These are phyloP conservation scores for Chlorospingus flavigularis DNA, from an alignment of 2,797 vertebrate genomes.

Conservation along the genomic window DNA sequence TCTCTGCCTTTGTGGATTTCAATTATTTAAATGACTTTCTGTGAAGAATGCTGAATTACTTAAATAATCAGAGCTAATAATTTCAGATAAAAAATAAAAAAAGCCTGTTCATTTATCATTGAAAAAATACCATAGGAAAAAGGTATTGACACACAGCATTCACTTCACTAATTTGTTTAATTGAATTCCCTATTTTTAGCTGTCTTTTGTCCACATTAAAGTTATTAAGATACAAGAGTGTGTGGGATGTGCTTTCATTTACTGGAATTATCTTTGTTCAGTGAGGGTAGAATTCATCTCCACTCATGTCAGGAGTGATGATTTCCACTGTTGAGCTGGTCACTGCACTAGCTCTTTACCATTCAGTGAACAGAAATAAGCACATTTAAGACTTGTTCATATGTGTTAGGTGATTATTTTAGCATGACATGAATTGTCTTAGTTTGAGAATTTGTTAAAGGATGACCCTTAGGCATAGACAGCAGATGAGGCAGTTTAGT, in stretches of 20 bases:
- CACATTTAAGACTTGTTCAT: not conserved
- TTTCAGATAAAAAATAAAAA: not conserved
- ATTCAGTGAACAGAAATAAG: not conserved
- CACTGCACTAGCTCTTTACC: not conserved
- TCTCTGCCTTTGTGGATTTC: not conserved
- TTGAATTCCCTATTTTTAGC: not conserved
- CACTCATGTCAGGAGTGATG: fast-evolving
- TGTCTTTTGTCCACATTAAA: not conserved
- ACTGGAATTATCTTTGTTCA: not conserved
- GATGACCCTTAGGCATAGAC: not conserved
- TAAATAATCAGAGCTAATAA: not conserved
- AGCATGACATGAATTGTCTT: not conserved
- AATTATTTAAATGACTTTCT: not conserved
- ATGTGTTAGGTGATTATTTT: not conserved
- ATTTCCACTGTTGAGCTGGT: not conserved
- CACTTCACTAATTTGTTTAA: not conserved
- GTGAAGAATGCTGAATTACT: not conserved
- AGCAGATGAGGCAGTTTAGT: not conserved
- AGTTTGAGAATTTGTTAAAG: not conserved
- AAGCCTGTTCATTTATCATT: not conserved
- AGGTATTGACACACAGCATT: not conserved
- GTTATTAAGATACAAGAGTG: not conserved
- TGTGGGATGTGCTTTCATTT: not conserved
- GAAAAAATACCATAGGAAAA: not conserved
- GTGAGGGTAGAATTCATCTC: not conserved